Evolutionary conservation across 2,113 vertebrate species (phyloP).

Genomic region (Ariopsis seemanni): DNA sequence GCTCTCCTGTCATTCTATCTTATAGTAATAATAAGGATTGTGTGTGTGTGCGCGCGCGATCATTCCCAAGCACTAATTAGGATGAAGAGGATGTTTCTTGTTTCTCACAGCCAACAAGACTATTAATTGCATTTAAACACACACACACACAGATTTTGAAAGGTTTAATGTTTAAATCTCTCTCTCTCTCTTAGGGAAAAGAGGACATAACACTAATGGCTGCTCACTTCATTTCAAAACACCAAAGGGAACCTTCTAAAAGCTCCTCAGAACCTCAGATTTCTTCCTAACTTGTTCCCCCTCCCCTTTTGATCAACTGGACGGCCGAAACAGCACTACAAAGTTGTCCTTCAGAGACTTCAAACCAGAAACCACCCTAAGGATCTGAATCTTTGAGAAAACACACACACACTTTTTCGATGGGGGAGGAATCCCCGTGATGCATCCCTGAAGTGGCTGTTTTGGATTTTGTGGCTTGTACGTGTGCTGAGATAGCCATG

Average conservation of each 20-base stretch:
- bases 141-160: constrained; percentile 43
- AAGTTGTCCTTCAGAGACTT: neutral
- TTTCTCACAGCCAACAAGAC: constrained; percentile 61
- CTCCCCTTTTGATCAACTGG: neutral
- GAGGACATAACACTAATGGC: constrained; percentile 12
- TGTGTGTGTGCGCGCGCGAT: constrained; percentile 47
- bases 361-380: neutral
- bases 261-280: neutral
- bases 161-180: constrained; percentile 11
- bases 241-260: neutral
- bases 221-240: neutral
- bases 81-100: constrained; percentile 62
- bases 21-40: neutral
- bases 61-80: constrained; percentile 63
- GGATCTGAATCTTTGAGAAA: neutral
- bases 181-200: constrained; percentile 41
- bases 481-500: constrained; percentile 73
- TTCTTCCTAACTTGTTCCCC: neutral
- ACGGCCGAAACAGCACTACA: neutral
- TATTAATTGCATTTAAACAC: constrained; percentile 68
- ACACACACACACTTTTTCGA: constrained; percentile 41
- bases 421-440: constrained; percentile 62
- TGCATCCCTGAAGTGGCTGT: neutral
- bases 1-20: neutral
- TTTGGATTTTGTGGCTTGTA: constrained; percentile 39